These are phyloP conservation scores for Cyphotilapia sp. DNA, from an alignment of 2,113 vertebrate genomes.

Conservation along the genomic window DNA sequence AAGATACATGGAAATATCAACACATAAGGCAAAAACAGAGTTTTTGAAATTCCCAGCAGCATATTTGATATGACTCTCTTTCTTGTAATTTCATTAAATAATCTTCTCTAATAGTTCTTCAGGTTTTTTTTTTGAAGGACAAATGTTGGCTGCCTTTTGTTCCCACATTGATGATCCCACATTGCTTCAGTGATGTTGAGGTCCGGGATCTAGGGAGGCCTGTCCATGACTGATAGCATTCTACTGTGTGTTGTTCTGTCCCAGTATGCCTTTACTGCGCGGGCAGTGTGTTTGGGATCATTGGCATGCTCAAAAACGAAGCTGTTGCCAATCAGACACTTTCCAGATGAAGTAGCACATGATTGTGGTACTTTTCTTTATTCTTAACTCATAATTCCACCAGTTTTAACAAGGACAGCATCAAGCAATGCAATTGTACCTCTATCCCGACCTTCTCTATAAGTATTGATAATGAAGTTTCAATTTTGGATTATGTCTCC, in stretches of 20 bases:
- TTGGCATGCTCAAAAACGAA: fast-evolving
- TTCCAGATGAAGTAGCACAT: background rate
- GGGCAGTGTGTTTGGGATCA: background rate
- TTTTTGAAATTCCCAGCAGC: background rate
- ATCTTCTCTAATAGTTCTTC: background rate
- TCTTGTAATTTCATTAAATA: background rate
- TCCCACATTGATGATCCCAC: background rate
- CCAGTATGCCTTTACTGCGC: background rate
- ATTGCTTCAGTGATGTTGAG: background rate
- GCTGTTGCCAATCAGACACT: background rate
- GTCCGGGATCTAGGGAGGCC: background rate
- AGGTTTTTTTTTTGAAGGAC: background rate
- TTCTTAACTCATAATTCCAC: background rate
- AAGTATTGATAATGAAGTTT: background rate
- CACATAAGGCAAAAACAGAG: background rate
- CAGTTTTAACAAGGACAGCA: background rate
- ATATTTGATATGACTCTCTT: background rate
- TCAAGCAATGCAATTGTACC: background rate
- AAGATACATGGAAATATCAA: background rate
- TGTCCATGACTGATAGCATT: background rate
- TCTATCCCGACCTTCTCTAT: background rate
- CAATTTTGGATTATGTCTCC: background rate
- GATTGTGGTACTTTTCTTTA: background rate
- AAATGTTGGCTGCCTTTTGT: background rate
- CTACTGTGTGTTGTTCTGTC: background rate